phyloP scores from a whole-genome alignment of 2,797 vertebrate species.

The Microhierax caerulescens region DNA sequence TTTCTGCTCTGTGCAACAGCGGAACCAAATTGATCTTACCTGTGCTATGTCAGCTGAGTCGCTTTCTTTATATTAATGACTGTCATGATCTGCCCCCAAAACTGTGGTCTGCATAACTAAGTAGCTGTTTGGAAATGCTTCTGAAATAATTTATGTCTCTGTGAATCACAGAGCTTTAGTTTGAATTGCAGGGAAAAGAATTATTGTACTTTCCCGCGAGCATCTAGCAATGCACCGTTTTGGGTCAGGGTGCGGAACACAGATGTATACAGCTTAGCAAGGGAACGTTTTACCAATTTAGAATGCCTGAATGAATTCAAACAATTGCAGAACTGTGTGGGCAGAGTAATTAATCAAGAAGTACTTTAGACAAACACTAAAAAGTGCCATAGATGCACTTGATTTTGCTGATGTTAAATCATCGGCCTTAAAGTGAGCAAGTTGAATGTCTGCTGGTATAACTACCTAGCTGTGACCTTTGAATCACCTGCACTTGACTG shows the following conservation, averaged over 20 bases:
- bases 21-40: background rate
- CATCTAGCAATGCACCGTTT: background rate
- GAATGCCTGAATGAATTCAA: background rate
- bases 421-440: background rate
- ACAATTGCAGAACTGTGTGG: background rate
- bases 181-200: background rate
- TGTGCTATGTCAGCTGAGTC: background rate
- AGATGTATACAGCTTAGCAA: background rate
- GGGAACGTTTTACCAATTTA: accelerated
- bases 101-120: background rate
- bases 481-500: background rate
- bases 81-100: background rate
- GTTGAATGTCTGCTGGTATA: background rate
- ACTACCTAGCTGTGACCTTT: background rate
- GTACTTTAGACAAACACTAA: background rate
- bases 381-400: background rate
- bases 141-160: background rate
- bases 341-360: background rate
- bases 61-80: background rate
- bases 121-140: background rate
- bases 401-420: background rate
- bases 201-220: background rate
- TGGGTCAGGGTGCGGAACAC: background rate
- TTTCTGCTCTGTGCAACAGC: background rate
- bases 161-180: background rate